These are phyloP conservation scores for Heliconius hermathena DNA, from an alignment of 1,140 invertebrate species.

Conservation along the genomic window DNA sequence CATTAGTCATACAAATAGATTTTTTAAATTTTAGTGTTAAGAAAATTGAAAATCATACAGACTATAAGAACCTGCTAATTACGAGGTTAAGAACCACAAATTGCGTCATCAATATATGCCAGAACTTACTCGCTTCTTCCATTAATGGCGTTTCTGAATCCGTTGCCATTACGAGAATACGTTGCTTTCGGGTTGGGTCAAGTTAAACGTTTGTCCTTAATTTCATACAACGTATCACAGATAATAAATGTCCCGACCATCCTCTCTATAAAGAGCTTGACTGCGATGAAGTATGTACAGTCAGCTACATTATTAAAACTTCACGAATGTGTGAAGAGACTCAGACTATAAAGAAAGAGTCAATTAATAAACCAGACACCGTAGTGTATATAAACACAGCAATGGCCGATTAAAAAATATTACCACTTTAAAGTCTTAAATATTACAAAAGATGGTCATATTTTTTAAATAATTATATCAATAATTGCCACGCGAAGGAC, in stretches of 20 bases:
- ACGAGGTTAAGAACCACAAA: constrained; percentile 32
- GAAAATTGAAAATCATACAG: not conserved
- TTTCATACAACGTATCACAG: constrained; percentile 35
- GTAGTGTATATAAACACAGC: constrained; percentile 51
- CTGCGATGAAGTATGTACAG: constrained; percentile 20
- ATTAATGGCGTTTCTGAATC: constrained; percentile 28
- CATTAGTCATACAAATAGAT: too few relatives aligned
- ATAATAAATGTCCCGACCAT: constrained; percentile 36
- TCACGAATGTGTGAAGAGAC: constrained; percentile 49
- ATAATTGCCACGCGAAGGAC: constrained; percentile 77
- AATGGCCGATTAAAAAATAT: constrained; percentile 62
- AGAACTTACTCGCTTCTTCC: constrained; percentile 34
- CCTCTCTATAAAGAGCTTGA: constrained; percentile 29
- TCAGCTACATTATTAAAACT: constrained; percentile 42
- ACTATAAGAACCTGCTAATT: constrained; percentile 13
- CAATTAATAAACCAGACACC: constrained; percentile 67
- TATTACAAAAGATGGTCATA: constrained; percentile 72
- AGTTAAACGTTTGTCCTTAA: constrained; percentile 34
- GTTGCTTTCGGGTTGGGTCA: constrained; percentile 42
- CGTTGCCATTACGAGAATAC: constrained; percentile 18
- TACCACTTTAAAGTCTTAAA: constrained; percentile 66
- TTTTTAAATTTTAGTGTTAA: too few relatives aligned
- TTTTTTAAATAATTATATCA: constrained; percentile 80
- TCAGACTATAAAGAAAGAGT: constrained; percentile 58
- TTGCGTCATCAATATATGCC: constrained; percentile 32